A percentile compares a stretch with the other conserved stretches of the same genome.
Conservation (phyloP, 1,140 invertebrate genomes). For the Ceratosolen solmsi region DNA sequence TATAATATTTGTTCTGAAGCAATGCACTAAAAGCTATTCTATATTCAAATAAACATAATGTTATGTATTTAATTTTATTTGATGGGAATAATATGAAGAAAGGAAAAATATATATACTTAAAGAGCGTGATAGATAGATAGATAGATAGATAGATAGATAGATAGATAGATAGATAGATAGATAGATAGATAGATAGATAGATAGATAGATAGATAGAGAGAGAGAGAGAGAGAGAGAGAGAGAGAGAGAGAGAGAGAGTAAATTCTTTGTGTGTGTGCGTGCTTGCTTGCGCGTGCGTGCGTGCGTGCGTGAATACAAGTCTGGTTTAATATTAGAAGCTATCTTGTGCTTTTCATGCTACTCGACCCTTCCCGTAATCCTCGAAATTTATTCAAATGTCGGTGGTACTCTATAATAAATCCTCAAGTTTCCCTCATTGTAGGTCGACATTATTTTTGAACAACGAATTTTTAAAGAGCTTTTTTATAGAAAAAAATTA, state of each 20-base stretch:
- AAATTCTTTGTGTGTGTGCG: too few relatives aligned
- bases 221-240: not conserved
- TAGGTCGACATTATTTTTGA: conserved; percentile 36
- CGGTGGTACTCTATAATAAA: conserved; percentile 37
- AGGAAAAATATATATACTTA: too few relatives aligned
- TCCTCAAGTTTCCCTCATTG: conserved; percentile 14
- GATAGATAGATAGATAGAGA: not conserved
- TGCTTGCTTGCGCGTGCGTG: conserved; percentile 47
- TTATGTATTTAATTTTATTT: not conserved
- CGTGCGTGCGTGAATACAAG: too few relatives aligned
- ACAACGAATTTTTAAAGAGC: conserved; percentile 36
- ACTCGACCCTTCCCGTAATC: conserved; percentile 46
- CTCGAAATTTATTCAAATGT: conserved; percentile 52
- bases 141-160: not conserved
- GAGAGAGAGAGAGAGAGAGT: conserved; percentile 9
- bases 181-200: not conserved
- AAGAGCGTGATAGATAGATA: not conserved
- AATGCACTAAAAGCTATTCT: not conserved
- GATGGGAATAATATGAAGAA: not conserved
- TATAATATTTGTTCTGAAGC: not conserved
- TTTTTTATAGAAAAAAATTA: conserved; percentile 17
- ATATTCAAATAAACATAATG: not conserved
- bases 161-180: not conserved
- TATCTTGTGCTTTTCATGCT: conserved; percentile 43
- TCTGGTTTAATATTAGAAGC: conserved; percentile 51